phyloP scores from a whole-genome alignment of 2,888 invertebrate genomes.

The Machimus atricapillus region DNA sequence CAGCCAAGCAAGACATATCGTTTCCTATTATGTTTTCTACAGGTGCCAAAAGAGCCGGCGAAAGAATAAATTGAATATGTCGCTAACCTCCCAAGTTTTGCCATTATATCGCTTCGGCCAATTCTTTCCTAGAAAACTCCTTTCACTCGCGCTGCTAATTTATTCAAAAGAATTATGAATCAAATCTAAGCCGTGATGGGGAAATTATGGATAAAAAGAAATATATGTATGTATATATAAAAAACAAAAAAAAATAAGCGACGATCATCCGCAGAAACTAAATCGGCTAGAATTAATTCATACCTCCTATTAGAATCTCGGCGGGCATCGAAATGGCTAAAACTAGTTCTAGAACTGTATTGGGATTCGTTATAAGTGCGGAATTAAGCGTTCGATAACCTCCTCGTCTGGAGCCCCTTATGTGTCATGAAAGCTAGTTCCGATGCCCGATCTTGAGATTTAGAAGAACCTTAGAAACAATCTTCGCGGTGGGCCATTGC shows the following conservation, averaged over 20 bases:
- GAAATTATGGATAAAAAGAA: background rate
- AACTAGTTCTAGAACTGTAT: slow-evolving; percentile 15
- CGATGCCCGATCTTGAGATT: background rate
- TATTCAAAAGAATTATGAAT: slow-evolving; percentile 25
- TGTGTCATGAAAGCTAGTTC: background rate
- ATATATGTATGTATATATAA: background rate
- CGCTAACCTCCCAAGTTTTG: background rate
- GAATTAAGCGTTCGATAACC: slow-evolving; percentile 33
- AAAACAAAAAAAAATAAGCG: background rate
- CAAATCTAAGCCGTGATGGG: background rate
- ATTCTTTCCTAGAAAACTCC: slow-evolving; percentile 16
- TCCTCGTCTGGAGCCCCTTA: background rate
- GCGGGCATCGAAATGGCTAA: background rate
- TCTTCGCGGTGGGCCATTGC: background rate
- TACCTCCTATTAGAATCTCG: background rate
- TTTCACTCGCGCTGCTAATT: slow-evolving; percentile 31
- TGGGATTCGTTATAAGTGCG: background rate
- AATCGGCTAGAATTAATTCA: background rate
- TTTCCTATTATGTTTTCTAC: background rate
- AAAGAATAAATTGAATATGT: slow-evolving; percentile 14
- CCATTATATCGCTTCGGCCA: background rate
- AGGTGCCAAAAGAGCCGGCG: background rate
- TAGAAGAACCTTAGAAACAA: slow-evolving; percentile 14
- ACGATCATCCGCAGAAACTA: background rate
- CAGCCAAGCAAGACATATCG: background rate